Evolutionary conservation across 2,113 vertebrate species (phyloP).

Genomic region (Guaruba guarouba): DNA sequence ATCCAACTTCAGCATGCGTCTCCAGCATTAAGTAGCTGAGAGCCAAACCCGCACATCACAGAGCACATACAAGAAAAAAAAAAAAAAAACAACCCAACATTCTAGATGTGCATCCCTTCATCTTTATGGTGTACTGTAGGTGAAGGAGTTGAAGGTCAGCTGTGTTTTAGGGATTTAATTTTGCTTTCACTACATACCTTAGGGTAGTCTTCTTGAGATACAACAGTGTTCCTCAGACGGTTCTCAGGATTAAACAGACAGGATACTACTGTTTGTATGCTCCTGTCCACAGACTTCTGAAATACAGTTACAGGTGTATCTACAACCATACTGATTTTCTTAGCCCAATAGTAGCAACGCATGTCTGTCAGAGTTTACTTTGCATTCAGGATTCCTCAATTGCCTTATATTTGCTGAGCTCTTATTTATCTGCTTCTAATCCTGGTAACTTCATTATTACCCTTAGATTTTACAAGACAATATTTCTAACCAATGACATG

Average conservation of each 20-base stretch:
- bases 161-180: background rate
- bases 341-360: background rate
- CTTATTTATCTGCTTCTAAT: background rate
- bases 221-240: constrained; percentile 66
- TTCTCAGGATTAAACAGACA: constrained; percentile 76
- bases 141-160: background rate
- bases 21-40: background rate
- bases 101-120: background rate
- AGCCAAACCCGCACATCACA: background rate
- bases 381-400: background rate
- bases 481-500: background rate
- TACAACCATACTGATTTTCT: background rate
- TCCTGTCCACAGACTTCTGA: constrained; percentile 81
- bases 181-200: constrained; percentile 67
- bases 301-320: constrained; percentile 51
- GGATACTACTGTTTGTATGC: constrained; percentile 78
- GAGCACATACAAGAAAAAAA: background rate
- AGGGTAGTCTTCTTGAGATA: constrained; percentile 73
- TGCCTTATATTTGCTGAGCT: background rate
- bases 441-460: background rate
- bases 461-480: background rate
- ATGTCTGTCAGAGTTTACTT: background rate
- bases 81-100: background rate
- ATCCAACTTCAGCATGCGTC: background rate
- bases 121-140: background rate